These are phyloP conservation scores for Apamea sordens DNA, from an alignment of 2,888 invertebrate genomes.

Conservation along the genomic window DNA sequence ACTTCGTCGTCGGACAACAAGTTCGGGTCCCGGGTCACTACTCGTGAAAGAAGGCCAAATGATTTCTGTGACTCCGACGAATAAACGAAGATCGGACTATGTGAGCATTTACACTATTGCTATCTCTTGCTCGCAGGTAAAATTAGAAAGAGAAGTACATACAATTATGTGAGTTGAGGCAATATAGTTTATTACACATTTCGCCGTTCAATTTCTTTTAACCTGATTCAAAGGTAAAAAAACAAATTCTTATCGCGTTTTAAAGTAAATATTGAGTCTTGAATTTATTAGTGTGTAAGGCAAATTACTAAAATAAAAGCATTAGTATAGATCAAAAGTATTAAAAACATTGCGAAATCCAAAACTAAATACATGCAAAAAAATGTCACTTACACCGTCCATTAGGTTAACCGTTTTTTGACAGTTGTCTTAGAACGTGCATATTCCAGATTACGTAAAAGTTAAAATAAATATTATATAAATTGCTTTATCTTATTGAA, in stretches of 20 bases:
- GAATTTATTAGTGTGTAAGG: background rate
- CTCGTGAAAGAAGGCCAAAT: constrained; percentile 31
- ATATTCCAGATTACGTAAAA: no score
- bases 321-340: constrained; percentile 29
- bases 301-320: constrained; percentile 28
- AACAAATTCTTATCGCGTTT: background rate
- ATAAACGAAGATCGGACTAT: background rate
- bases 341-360: constrained; percentile 5
- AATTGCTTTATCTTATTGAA: no score
- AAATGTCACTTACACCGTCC: background rate
- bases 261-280: background rate
- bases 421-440: no score
- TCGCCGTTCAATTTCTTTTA: background rate
- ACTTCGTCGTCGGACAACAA: constrained; percentile 86
- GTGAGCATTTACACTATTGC: background rate
- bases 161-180: background rate
- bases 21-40: constrained; percentile 76
- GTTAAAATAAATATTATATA: no score
- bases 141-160: background rate
- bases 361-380: constrained; percentile 33
- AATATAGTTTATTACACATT: background rate
- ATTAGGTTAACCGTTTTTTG: no score
- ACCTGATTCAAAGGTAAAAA: background rate
- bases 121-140: background rate
- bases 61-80: background rate